phyloP scores from a whole-genome alignment of 2,797 vertebrate species.

The Valencia hispanica region DNA sequence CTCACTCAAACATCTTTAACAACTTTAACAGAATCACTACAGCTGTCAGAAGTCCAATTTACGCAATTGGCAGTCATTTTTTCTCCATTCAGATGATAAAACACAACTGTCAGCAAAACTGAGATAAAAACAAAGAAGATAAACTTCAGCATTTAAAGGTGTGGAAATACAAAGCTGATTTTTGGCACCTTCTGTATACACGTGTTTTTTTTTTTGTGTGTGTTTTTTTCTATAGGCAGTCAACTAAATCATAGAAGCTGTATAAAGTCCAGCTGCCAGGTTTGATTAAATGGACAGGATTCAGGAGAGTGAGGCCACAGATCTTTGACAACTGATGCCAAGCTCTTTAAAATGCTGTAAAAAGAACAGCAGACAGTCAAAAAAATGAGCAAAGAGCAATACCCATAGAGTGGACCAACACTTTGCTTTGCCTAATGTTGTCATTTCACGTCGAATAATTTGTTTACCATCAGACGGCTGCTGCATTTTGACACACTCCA shows the following conservation, averaged over 20 bases:
- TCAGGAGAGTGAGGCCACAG: constrained; percentile 17
- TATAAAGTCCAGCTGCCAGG: constrained; percentile 8
- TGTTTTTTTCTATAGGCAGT: background rate
- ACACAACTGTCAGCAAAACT: background rate
- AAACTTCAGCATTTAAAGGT: background rate
- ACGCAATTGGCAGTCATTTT: background rate
- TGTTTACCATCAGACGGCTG: constrained; percentile 75
- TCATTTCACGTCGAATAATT: constrained; percentile 78
- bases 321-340: constrained; percentile 27
- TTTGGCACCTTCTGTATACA: background rate
- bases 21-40: background rate
- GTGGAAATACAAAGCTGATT: background rate
- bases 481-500: constrained; percentile 71
- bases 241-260: constrained; percentile 3
- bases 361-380: constrained; percentile 30
- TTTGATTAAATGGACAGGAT: constrained; percentile 31
- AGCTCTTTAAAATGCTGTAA: constrained; percentile 23
- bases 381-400: constrained; percentile 30
- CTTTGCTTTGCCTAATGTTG: constrained; percentile 68
- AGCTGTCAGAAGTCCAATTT: background rate
- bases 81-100: background rate
- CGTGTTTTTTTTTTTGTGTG: background rate
- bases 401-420: constrained; percentile 49
- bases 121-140: background rate
- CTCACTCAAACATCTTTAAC: background rate